Conservation (phyloP, 2,888 invertebrate genomes). For the Biston betularia region DNA sequence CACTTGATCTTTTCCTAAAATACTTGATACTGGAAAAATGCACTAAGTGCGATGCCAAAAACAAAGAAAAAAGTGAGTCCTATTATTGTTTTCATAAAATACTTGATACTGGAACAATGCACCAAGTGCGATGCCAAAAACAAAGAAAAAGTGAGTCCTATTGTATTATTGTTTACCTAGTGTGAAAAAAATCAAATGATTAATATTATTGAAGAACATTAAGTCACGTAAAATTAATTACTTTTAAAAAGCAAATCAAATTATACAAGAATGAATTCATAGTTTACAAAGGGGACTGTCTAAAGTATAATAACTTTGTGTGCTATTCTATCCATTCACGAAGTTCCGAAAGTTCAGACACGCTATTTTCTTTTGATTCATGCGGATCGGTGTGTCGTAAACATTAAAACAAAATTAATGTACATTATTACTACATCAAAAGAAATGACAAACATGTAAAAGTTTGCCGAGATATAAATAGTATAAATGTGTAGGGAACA, state of each 20-base stretch:
- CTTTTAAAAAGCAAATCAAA: neutral
- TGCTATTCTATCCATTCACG: conserved; percentile 24
- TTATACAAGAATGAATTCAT: conserved; percentile 10
- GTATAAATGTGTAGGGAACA: neutral
- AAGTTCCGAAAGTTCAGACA: conserved; percentile 26
- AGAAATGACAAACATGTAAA: conserved; percentile 12
- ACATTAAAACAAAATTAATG: conserved; percentile 26
- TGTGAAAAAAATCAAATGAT: too few species aligned
- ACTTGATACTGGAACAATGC: too few species aligned
- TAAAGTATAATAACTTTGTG: conserved; percentile 22
- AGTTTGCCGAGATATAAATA: neutral
- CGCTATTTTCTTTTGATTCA: conserved; percentile 32
- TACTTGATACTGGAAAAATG: too few species aligned
- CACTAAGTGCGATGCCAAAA: too few species aligned
- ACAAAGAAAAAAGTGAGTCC: too few species aligned
- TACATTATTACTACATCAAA: conserved; percentile 5
- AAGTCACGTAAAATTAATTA: neutral
- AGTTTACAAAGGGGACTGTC: conserved; percentile 11
- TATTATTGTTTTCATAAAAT: too few species aligned
- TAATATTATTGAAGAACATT: too few species aligned
- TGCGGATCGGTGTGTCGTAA: conserved; percentile 24
- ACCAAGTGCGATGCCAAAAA: too few species aligned
- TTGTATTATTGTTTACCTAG: too few species aligned
- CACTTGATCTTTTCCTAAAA: too few species aligned
- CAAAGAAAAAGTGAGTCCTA: too few species aligned